phyloP scores from a whole-genome alignment of 2,888 invertebrate species.

The Xanthorhoe spadicearia region DNA sequence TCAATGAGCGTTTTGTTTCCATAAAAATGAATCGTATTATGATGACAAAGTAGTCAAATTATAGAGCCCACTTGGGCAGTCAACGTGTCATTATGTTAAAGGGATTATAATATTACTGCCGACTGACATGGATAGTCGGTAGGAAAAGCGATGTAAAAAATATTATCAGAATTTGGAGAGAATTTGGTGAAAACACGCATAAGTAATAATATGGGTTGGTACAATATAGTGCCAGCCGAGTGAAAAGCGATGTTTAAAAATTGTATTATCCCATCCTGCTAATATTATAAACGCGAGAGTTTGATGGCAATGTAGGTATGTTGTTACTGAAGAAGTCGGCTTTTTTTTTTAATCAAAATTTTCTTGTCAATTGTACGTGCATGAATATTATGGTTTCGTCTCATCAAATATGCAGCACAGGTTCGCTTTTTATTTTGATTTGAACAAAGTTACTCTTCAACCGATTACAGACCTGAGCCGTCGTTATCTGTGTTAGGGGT shows the following conservation, averaged over 20 bases:
- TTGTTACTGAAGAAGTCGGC: too few species aligned
- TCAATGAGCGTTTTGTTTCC: constrained; percentile 9
- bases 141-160: neutral
- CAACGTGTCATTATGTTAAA: constrained; percentile 47
- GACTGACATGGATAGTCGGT: constrained; percentile 23
- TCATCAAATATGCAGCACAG: constrained; percentile 31
- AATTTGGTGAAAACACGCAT: too few species aligned
- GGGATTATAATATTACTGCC: constrained; percentile 37
- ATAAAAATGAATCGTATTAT: constrained; percentile 12
- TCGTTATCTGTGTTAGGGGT: neutral
- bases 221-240: too few species aligned
- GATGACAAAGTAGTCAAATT: constrained; percentile 39
- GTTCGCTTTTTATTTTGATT: constrained; percentile 15
- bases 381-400: constrained; percentile 18
- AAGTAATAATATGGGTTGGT: too few species aligned
- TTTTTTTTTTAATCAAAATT: neutral
- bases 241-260: too few species aligned
- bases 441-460: constrained; percentile 9
- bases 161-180: neutral
- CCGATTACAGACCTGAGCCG: constrained; percentile 1
- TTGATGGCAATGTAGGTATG: too few species aligned
- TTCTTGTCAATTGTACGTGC: constrained; percentile 25
- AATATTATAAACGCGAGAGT: too few species aligned
- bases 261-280: too few species aligned
- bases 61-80: constrained; percentile 41